A percentile compares a stretch with the other conserved stretches of the same genome.
phyloP scores from a whole-genome alignment of 2,113 vertebrate genomes.

The Pleuronectes platessa region DNA sequence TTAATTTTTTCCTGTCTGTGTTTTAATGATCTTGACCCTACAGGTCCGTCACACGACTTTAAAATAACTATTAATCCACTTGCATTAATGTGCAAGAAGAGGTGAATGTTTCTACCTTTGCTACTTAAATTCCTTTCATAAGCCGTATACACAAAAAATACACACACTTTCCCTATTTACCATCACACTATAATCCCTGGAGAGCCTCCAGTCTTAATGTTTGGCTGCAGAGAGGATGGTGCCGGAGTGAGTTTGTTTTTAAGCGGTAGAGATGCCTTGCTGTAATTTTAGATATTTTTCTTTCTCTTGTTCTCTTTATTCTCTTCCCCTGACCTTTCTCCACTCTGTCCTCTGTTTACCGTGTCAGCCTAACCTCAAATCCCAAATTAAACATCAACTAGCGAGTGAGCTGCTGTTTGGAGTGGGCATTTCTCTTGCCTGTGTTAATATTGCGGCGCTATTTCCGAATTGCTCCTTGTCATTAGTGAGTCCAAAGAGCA shows the following conservation, averaged over 20 bases:
- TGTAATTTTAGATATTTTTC: not conserved
- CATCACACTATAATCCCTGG: slow-evolving; percentile 5
- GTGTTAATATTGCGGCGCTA: too few species aligned
- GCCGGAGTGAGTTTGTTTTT: not conserved
- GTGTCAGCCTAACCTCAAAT: not conserved
- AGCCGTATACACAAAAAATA: not conserved
- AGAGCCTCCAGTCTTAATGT: slow-evolving; percentile 24
- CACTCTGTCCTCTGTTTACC: not conserved
- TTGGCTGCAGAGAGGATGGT: slow-evolving; percentile 31
- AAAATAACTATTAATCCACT: not conserved
- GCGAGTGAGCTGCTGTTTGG: too few species aligned
- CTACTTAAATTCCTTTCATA: slow-evolving; percentile 3
- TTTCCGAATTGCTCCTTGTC: too few species aligned
- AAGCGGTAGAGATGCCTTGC: not conserved
- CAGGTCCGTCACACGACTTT: not conserved
- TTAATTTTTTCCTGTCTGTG: too few species aligned
- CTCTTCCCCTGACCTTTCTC: not conserved
- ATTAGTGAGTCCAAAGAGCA: too few species aligned
- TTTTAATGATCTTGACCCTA: not conserved
- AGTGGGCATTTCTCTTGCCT: too few species aligned
- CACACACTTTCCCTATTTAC: not conserved
- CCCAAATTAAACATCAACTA: too few species aligned
- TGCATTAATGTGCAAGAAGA: too few species aligned
- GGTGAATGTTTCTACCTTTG: too few species aligned
- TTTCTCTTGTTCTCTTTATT: not conserved